Percentiles rank a stretch among this genome's conserved stretches.
Evolutionary conservation across 2,888 invertebrate genomes (phyloP).

Genomic region (Druceiella hillmani): DNA sequence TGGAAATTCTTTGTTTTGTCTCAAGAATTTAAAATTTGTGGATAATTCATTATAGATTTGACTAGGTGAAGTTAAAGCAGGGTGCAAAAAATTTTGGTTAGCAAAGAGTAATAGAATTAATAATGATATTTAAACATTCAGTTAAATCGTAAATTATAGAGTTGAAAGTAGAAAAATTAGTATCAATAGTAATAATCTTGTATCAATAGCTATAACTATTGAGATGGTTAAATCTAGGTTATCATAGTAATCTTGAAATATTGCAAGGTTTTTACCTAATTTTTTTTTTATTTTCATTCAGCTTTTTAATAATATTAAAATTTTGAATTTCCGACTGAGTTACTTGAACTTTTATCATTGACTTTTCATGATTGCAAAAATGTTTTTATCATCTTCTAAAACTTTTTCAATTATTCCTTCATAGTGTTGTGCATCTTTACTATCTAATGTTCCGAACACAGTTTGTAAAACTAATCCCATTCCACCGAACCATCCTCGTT

Average conservation of each 20-base stretch:
- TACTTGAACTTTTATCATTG: conserved; percentile 20
- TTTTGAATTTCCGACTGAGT: conserved; percentile 17
- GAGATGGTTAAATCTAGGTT: background rate
- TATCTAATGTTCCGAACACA: conserved; percentile 15
- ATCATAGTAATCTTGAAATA: background rate
- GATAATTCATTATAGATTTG: conserved; percentile 7
- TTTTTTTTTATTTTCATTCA: conserved; percentile 10
- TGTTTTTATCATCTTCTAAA: conserved; percentile 13
- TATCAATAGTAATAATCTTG: background rate
- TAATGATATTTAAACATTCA: conserved; percentile 7
- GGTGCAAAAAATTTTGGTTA: conserved; percentile 7
- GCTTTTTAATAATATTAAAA: conserved; percentile 15
- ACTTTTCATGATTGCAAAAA: conserved; percentile 14
- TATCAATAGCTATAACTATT: background rate
- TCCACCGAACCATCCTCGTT: conserved; percentile 17
- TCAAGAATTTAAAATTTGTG: conserved; percentile 4
- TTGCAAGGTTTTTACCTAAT: conserved; percentile 5
- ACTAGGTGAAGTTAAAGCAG: conserved; percentile 6
- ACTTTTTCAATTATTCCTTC: conserved; percentile 14
- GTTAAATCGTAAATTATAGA: conserved; percentile 7
- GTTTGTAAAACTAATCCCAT: conserved; percentile 17
- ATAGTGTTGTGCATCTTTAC: conserved; percentile 17
- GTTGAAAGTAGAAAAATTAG: background rate
- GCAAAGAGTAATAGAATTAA: conserved; percentile 6
- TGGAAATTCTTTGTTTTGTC: conserved; percentile 12